Evolutionary conservation across 92 coral and sea anemone species (phyloP), one percentile per base, ranked within the genome.

Genomic region (Micromussa lordhowensis): DNA sequence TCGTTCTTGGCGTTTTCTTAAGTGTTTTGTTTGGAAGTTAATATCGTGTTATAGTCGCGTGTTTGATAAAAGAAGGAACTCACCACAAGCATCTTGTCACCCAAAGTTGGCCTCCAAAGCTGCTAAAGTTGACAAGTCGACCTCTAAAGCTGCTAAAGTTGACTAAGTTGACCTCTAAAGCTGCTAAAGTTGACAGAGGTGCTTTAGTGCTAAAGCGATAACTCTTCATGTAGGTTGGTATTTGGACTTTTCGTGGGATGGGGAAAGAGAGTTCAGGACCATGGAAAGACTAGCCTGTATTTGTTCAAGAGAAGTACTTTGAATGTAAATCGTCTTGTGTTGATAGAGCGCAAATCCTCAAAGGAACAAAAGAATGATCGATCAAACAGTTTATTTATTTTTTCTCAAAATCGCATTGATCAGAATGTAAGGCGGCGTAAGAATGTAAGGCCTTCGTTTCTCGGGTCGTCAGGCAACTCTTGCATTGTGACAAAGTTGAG

Each of bases 341-440:
- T 72, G 77, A 32, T 72, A 35, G 14, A 72, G 29, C 77, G 11
- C 49, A 57, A 30, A 2, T 53, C 48, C 87, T 30, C 68, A 44
- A 54, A 83, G 68, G 53, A 70, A 31, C 44, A 83, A 83, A 36
- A 70, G 48, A 70, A 29, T 6, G n/a, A 3, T 40, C 4, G 29
- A 19, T 30, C 64, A 48, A 83, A 40, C 48, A 40, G 9, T 24
- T 55, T 83, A 83, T 83, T 71, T 83, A 70, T 83, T 83, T 40
- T n/a, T 68, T 72, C 77, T 66, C 15, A 16, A 66, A 30, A 24
- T 30, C 48, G 48, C 17, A 16, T 38, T 66, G 35, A 66, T 36
- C 38, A 51, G 0, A 15, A 28, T 49, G 58, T 28, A 31, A 71
- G 49, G 71, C 44, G n/a, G 4, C 40, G 26, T 72, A n/a, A n/a